Percentiles rank a stretch among this genome's conserved stretches.
Conservation (phyloP, 2,797 vertebrate genomes). For the Micropoecilia bifurca region DNA sequence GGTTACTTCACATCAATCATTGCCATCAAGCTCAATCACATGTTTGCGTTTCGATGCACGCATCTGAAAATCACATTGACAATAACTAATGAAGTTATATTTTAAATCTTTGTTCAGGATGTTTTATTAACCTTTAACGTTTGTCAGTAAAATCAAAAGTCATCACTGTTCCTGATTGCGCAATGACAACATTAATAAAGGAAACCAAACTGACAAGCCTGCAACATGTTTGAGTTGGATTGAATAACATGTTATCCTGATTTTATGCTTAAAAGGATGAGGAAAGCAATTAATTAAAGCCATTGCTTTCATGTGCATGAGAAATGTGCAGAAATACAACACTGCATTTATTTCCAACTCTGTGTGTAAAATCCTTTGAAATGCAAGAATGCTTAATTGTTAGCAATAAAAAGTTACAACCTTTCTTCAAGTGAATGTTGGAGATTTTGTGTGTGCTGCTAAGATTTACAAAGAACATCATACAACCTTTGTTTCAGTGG, state of each 20-base stretch:
- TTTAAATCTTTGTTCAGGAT: background rate
- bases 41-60: slow-evolving; percentile 38
- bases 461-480: background rate
- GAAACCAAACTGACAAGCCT: background rate
- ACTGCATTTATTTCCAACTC: background rate
- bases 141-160: background rate
- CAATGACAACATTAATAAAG: background rate
- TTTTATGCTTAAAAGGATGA: background rate
- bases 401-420: background rate
- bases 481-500: background rate
- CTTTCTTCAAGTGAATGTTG: background rate
- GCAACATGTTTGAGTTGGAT: background rate
- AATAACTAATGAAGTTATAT: background rate
- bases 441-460: background rate
- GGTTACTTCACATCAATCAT: background rate
- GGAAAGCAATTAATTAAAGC: background rate
- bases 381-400: background rate
- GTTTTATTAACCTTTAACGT: background rate
- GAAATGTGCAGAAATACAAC: slow-evolving; percentile 4
- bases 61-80: background rate
- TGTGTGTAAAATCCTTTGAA: background rate
- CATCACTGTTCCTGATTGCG: background rate
- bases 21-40: slow-evolving; percentile 36
- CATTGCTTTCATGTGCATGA: background rate
- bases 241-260: slow-evolving; percentile 4